Evolutionary conservation across 2,797 vertebrate species (phyloP), one percentile per base, ranked within the genome.

Genomic region (Lemur catta): DNA sequence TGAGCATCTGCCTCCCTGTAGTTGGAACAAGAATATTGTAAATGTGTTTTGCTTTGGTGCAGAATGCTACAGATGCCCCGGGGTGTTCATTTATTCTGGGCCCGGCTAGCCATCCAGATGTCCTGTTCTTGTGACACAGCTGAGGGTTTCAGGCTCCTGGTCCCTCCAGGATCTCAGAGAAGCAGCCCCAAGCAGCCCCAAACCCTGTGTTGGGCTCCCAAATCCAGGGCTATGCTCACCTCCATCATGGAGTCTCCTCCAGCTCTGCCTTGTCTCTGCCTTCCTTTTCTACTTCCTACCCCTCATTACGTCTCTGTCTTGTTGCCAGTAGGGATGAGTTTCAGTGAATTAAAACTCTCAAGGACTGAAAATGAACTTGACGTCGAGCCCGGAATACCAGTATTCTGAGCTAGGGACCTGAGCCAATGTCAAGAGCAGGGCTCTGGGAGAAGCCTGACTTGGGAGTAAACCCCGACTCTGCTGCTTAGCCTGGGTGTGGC

Each of bases 21-120:
- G 57, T 41, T 80, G 85, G 59, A 96, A 78, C 65, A 80, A 91
- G 74, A 89, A 41, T 59, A 48, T 7, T 20, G 65, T n/a, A 88
- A 91, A 93, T 92, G 81, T 52, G 33, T 78, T 96, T 91, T 78
- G 55, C 92, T 90, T 84, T 67, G 55, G 48, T 61, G 57, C 7
- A 63, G 55, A 89, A 89, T 0, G 33, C 59, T 67, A 35, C 33
- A 4, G 59, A 61, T 22, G 63, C 52, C 74, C 59, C 7, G 11
- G 81, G 71, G 74, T 74, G 30, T 72, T 85, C 88, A 55, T 92
- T 92, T 91, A 80, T 67, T 86, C 91, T 91, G 79, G 38, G 67
- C 65, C 89, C 84, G 35, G 71, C 84, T 80, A 89, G 65, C 78
- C 71, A 55, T 46, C 57, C 65, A 92, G 79, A 93, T 91, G 80